Conservation (phyloP, 2,113 vertebrate genomes). For the Gyps fulvus region DNA sequence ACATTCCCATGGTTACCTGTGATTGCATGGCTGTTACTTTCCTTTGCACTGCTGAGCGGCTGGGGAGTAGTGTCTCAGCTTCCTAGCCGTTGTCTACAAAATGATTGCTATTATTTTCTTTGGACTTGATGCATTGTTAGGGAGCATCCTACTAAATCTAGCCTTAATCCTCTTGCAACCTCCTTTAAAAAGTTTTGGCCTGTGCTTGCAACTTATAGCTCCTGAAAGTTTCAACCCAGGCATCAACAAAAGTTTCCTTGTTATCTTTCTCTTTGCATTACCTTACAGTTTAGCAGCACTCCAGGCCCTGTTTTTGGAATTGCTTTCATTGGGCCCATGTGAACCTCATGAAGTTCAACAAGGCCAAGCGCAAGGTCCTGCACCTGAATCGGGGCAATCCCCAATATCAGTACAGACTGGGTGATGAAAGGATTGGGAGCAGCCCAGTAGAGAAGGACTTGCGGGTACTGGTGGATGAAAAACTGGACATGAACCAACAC, state of each 20-base stretch:
- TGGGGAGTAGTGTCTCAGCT: neutral
- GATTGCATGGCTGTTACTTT: neutral
- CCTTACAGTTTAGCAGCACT: neutral
- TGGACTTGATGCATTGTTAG: neutral
- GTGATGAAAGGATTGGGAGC: neutral
- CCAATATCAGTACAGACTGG: neutral
- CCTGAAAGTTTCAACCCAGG: neutral
- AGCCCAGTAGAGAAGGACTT: neutral
- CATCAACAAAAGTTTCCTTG: neutral
- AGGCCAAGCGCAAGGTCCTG: neutral
- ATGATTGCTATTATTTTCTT: neutral
- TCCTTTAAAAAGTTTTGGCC: neutral
- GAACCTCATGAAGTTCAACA: neutral
- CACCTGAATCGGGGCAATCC: rapidly evolving
- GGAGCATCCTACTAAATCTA: neutral
- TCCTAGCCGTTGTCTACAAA: neutral
- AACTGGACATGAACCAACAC: neutral
- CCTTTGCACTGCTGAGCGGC: neutral
- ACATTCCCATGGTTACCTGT: neutral
- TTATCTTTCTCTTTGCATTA: neutral
- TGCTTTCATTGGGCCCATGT: neutral
- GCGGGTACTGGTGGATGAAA: neutral
- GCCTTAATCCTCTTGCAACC: neutral
- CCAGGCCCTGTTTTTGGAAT: neutral
- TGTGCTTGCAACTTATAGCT: neutral